Evolutionary conservation across 2,797 vertebrate species (phyloP).

Genomic region (Alfaro cultratus): DNA sequence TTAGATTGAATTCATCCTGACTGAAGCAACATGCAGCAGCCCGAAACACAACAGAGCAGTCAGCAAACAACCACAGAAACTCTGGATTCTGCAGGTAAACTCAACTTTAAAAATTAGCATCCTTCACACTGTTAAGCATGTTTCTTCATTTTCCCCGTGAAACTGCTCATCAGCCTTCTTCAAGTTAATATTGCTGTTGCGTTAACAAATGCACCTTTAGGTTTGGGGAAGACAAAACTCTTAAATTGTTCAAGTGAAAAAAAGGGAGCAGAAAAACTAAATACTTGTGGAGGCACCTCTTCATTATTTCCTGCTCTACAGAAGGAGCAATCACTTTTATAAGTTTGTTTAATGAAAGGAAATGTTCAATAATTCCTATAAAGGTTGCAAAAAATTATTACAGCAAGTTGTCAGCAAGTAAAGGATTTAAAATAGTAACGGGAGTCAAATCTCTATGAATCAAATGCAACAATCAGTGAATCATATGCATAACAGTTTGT

Average conservation of each 20-base stretch:
- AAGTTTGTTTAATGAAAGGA: neutral
- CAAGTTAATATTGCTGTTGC: neutral
- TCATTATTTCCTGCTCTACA: neutral
- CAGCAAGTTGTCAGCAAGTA: neutral
- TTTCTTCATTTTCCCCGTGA: neutral
- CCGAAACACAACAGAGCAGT: constrained; percentile 52
- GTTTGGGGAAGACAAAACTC: neutral
- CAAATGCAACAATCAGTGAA: neutral
- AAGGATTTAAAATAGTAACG: neutral
- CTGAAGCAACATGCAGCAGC: constrained; percentile 71
- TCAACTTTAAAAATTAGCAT: neutral
- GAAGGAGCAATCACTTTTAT: neutral
- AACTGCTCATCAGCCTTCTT: neutral
- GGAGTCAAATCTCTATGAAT: neutral
- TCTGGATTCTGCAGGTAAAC: constrained; percentile 65
- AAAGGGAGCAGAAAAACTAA: neutral
- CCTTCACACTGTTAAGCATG: neutral
- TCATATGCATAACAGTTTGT: neutral
- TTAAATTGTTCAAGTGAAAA: neutral
- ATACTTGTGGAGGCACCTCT: neutral
- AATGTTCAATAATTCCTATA: neutral
- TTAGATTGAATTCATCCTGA: constrained; percentile 6
- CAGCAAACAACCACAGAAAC: constrained; percentile 48
- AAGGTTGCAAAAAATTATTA: neutral
- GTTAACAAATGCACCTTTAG: neutral